Base-by-base conservation (phyloP, 2,797 vertebrate genomes). In the Cuculus canorus region DNA sequence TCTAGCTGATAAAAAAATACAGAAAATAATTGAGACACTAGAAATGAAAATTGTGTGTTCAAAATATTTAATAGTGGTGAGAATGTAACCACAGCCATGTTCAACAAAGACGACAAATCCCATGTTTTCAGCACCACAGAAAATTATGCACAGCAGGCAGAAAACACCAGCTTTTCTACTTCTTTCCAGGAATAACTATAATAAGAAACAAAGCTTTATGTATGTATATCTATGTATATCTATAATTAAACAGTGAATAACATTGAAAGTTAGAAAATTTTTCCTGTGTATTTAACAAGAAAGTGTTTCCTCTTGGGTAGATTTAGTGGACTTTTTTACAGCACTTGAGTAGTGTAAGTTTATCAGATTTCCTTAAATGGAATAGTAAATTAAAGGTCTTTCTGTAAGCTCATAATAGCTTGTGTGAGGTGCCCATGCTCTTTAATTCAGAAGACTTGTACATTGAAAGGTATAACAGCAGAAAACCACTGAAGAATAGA, bases 341-440 rank as follows among this genome's bases (percentile, higher is more conserved):
- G 30, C 64, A 39, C 7, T 23, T n/a, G 72, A 59, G 25, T 63
- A 56, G 8, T 43, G 17, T 56, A 82, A 86, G 17, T 72, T 93
- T 82, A 82, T 43, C 41, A 19, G 15, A 86, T 85, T 93, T 96
- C 56, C 90, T 95, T 96, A 97, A 95, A 94, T 95, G 85, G 71
- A 96, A 61, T 90, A 83, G 91, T 70, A 96, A 97, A 97, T 97
- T 92, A 97, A 96, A 97, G 84, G 71, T 92, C 60, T 92, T 82
- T 82, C 43, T 47, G 71, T 82, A 94, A 93, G 63, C 56, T 94
- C 88, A 95, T 95, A 97, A 97, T 96, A 96, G 96, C 95, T 96
- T 59, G 17, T 56, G 43, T 60, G 88, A 90, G 78, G 48, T 93
- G 71, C 64, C 72, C 85, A 59, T 22, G 82, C 56, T 92, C 92